Conservation (phyloP, 30 jellyfish, hydroid and myxozoan species). For the Aurelia aurita region DNA sequence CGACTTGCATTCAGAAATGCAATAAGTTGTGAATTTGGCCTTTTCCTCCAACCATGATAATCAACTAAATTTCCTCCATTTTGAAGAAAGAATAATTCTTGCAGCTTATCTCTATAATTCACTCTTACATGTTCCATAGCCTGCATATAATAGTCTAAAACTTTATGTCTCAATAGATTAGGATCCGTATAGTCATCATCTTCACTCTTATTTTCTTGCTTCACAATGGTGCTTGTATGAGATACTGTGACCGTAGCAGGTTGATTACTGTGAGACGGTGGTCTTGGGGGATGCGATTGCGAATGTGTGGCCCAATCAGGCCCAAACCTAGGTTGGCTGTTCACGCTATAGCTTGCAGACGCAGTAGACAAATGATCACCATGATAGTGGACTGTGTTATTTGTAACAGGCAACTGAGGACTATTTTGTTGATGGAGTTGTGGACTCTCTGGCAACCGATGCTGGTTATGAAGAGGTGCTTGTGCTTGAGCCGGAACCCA, state of each 20-base stretch:
- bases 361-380: constrained; percentile 68
- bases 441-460: constrained; percentile 38
- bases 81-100: constrained; percentile 91
- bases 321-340: constrained; percentile 13
- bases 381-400: constrained; percentile 72
- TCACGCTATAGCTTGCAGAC: constrained; percentile 10
- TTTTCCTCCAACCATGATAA: constrained; percentile 92
- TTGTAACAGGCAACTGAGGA: constrained; percentile 53
- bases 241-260: constrained; percentile 17
- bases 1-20: constrained; percentile 86
- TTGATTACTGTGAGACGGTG: constrained; percentile 4
- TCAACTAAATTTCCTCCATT: constrained; percentile 99
- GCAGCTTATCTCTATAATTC: constrained; percentile 83
- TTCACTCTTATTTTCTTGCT: constrained; percentile 61
- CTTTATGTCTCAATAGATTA: constrained; percentile 62
- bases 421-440: constrained; percentile 1
- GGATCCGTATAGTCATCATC: constrained; percentile 78
- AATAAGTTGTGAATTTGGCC: constrained; percentile 90
- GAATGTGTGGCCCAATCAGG: constrained; percentile 47
- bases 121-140: constrained; percentile 82
- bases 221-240: constrained; percentile 3
- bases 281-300: constrained; percentile 11
- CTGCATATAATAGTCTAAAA: constrained; percentile 66
- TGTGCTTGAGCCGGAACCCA: constrained; percentile 42
- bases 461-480: constrained; percentile 15